Evolutionary conservation across 92 coral and sea anemone genomes (phyloP).

Genomic region (Galaxea fascicularis): DNA sequence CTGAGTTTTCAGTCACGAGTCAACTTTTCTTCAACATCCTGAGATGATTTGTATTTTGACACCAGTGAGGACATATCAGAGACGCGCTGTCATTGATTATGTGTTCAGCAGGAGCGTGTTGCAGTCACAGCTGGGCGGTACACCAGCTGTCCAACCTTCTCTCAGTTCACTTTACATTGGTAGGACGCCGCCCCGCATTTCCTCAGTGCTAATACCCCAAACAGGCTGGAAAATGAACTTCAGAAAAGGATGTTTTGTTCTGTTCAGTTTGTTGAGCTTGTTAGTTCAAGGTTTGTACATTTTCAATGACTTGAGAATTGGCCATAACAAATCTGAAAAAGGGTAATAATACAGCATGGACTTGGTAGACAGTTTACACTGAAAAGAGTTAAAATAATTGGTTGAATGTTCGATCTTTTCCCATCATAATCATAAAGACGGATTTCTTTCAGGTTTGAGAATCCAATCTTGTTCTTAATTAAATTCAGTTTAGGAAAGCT

Average conservation of each 20-base stretch:
- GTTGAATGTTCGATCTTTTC: too few species aligned
- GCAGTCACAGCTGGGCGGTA: too few species aligned
- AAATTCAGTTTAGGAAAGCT: too few species aligned
- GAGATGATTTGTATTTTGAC: too few species aligned
- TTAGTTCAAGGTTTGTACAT: conserved; percentile 11
- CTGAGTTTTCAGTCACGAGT: too few species aligned
- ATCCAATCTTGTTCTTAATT: too few species aligned
- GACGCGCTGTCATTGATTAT: not conserved
- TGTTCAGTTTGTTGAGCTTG: conserved; percentile 10
- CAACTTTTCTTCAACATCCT: too few species aligned
- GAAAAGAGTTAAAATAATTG: too few species aligned
- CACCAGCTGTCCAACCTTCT: not conserved
- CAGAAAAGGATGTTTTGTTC: not conserved
- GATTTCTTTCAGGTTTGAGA: too few species aligned
- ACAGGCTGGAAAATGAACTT: not conserved
- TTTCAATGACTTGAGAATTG: not conserved
- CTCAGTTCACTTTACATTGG: not conserved
- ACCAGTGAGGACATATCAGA: not conserved
- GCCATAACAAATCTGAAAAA: not conserved
- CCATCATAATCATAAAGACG: too few species aligned
- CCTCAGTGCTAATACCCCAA: not conserved
- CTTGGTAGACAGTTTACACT: too few species aligned
- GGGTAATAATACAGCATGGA: not conserved
- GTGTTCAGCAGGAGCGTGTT: conserved; percentile 3
- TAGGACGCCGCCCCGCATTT: not conserved